Percentiles rank a stretch among this genome's conserved stretches.
Evolutionary conservation across 2,888 invertebrate genomes (phyloP).

Genomic region (Ophraella communa): DNA sequence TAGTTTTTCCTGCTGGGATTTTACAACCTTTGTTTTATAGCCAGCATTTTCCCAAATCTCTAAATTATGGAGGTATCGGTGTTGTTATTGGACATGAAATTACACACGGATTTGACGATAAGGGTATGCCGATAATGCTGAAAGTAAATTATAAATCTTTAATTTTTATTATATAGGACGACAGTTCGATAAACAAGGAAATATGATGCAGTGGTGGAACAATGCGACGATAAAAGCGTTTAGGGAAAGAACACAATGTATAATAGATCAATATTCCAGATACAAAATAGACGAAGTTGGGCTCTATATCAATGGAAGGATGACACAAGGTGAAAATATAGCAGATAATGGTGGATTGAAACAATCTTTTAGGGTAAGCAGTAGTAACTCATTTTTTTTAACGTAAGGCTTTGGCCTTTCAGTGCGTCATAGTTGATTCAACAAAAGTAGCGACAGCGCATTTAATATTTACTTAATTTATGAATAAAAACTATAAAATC

Average conservation of each 20-base stretch:
- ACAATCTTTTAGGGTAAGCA: slow-evolving; percentile 84
- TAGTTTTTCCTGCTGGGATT: slow-evolving; percentile 88
- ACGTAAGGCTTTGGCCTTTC: too few species aligned
- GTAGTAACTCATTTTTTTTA: too few species aligned
- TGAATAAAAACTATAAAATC: too few species aligned
- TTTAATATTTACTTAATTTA: too few species aligned
- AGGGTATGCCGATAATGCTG: too few species aligned
- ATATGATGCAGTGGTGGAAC: slow-evolving; percentile 94
- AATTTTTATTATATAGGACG: slow-evolving; percentile 66
- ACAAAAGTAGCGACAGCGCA: too few species aligned
- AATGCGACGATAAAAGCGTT: slow-evolving; percentile 82
- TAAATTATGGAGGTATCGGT: slow-evolving; percentile 87
- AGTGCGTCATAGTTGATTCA: too few species aligned
- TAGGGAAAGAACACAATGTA: slow-evolving; percentile 81
- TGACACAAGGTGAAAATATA: slow-evolving; percentile 90
- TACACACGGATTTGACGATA: slow-evolving; percentile 84
- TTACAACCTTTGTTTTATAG: slow-evolving; percentile 86
- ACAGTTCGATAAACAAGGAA: slow-evolving; percentile 88
- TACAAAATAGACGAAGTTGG: slow-evolving; percentile 83
- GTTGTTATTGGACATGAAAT: slow-evolving; percentile 88
- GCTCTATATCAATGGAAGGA: slow-evolving; percentile 72
- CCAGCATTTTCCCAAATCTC: slow-evolving; percentile 80
- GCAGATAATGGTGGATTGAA: slow-evolving; percentile 93
- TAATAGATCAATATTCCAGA: slow-evolving; percentile 84
- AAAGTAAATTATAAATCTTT: too few species aligned